phyloP scores from a whole-genome alignment of 2,113 vertebrate species.

The Microcebus ravelobensis region DNA sequence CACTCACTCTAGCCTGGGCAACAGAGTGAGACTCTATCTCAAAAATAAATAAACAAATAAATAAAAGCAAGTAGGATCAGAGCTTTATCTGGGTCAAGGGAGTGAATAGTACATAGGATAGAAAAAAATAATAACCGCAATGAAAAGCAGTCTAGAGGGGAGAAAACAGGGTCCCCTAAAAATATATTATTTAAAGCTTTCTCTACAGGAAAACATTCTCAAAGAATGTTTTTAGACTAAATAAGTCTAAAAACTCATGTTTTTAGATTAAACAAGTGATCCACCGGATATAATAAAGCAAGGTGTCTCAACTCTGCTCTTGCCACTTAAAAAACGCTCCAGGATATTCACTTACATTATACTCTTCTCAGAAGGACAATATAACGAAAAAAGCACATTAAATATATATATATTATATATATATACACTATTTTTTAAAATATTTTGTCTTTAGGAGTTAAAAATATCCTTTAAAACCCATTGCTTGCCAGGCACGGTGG shows the following conservation, averaged over 20 bases:
- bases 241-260: no score
- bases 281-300: not conserved
- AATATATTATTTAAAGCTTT: not conserved
- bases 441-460: not conserved
- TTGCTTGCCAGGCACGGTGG: no score
- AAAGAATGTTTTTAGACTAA: not conserved
- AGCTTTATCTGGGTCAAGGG: not conserved
- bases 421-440: not conserved
- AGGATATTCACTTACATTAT: not conserved
- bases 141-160: not conserved
- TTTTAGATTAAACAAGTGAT: not conserved
- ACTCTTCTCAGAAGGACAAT: not conserved
- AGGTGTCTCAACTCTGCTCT: not conserved
- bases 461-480: no score
- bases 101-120: not conserved
- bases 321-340: not conserved
- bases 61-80: no score
- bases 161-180: not conserved
- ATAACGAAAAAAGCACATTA: not conserved
- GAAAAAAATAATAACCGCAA: not conserved
- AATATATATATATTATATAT: not conserved
- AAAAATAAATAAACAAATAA: no score
- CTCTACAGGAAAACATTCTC: not conserved
- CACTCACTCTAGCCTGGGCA: no score
- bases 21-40: no score